Evolutionary conservation across 2,888 invertebrate genomes (phyloP), one percentile per base, ranked within the genome.

Genomic region (Rotaria socialis): DNA sequence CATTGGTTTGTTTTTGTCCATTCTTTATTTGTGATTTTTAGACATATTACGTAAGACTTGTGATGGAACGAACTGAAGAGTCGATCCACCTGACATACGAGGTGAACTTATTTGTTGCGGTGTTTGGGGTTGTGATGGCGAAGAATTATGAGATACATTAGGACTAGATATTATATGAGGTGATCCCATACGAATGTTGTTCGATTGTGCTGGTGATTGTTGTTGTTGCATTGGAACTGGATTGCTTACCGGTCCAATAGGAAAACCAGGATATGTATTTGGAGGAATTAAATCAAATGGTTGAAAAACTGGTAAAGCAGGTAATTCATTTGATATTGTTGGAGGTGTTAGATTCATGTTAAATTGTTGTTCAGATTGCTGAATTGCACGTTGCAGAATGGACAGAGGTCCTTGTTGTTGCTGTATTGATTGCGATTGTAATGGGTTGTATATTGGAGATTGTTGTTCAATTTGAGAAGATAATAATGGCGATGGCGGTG

Each of bases 41-140:
- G 47, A n/a, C 43, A 80, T 80, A 24, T 80, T 80, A n/a, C 80
- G 43, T 80, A 80, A 80, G 11, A 80, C 80, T 80, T 80, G 80
- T n/a, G 80, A 80, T 80, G 80, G 80, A 2, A 80, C 80, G 47
- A 80, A 80, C 47, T 80, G 80, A 47, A 80, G 47, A 24, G 80
- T 80, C 11, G 80, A 80, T 6, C 80, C 80, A 47, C 80, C 67
- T 67, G 67, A 19, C 16, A 67, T 67, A 67, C 67, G 67, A 35
- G 67, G 67, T 27, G 67, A 67, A 67, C 35, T 67, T 16, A 19
- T 35, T 67, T 67, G 67, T 35, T 35, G 67, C 19, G 67, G 35
- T 67, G 67, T 67, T 67, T 14, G 67, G 16, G 67, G 35, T 67
- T 67, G 67, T 0, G 67, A 35, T 11, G 67, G 14, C 35, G 67